Conservation (phyloP, 1,140 invertebrate genomes). For the Ganaspis sp. region DNA sequence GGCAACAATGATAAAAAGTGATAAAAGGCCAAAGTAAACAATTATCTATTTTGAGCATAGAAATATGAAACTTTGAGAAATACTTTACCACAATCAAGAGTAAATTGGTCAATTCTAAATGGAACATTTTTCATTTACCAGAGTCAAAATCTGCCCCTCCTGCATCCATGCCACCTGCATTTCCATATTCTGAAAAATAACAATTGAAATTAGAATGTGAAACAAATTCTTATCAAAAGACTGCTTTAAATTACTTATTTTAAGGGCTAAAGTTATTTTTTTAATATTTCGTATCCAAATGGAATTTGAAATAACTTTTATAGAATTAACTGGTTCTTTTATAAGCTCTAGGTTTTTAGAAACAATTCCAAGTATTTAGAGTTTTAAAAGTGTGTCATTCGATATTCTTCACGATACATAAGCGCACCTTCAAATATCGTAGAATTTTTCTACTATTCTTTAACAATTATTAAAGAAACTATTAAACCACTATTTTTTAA, state of each 20-base stretch:
- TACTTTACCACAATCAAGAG: too few relatives aligned
- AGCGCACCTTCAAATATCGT: background rate
- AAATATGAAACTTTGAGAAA: too few relatives aligned
- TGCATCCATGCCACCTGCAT: constrained; percentile 73
- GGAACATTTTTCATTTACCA: constrained; percentile 62
- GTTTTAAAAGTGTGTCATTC: background rate
- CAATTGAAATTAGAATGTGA: constrained; percentile 1
- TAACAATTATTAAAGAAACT: background rate
- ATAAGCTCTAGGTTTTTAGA: constrained; percentile 31
- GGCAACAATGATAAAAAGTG: too few relatives aligned
- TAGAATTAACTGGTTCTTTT: constrained; percentile 13
- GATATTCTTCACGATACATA: background rate
- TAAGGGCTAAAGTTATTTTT: too few relatives aligned
- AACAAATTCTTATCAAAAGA: background rate
- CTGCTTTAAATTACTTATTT: too few relatives aligned
- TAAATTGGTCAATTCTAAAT: background rate
- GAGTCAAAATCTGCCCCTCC: constrained; percentile 74
- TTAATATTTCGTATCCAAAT: background rate
- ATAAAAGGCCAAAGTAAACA: too few relatives aligned
- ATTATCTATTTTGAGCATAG: too few relatives aligned
- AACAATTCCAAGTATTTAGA: background rate
- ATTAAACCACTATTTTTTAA: too few relatives aligned
- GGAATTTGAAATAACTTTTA: too few relatives aligned
- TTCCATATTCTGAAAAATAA: constrained; percentile 72
- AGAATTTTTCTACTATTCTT: background rate